Base-by-base conservation (phyloP, 2,797 vertebrate genomes). In the Paramormyrops hopkinsi region DNA sequence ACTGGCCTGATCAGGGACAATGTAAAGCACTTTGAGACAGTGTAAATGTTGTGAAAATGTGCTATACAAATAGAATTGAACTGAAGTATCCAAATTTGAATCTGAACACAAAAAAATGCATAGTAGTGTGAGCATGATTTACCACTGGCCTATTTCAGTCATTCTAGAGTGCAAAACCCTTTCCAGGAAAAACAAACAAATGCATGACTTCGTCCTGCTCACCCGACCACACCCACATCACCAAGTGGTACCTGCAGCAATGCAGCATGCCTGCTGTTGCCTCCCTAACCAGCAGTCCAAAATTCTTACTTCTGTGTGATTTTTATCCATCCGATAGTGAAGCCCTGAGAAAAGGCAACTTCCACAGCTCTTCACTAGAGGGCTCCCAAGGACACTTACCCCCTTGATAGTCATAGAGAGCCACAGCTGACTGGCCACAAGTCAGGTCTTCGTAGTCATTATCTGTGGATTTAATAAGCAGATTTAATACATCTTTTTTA, bases 321-420 rank as follows among this genome's bases (percentile, higher is more conserved):
- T 79, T 79, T 79, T 19, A 79, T 79, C 86, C 0, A 88, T 69
- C n/a, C 37, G n/a, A 41, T 76, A 65, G 9, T 29, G 25, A 65
- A 12, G 62, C 62, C 25, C 62, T 7, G 33, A 12, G 0, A 41
- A 37, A 76, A 76, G 33, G 12, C 2, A 76, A 14, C 33, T 37
- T 19, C 2, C 73, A 44, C 14, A 44, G 17, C 14, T 19, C 37
- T 44, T 37, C 73, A 79, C 4, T 44, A 79, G 12, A 44, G 33
- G 82, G n/a, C 8, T 11, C n/a, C 50, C 33, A 33, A 62, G 19
- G 56, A 62, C 41, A 95, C 96, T 22, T 92, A 99, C 98, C 98
- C 96, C 97, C 98, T 91, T 97, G 93, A 90, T 99, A 99, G 93
- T 99, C 98, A 0, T 99, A 99, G 90, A 99, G 92, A 1, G 98